Conservation (phyloP, 2,888 invertebrate species). For the Coecobrya sp. region DNA sequence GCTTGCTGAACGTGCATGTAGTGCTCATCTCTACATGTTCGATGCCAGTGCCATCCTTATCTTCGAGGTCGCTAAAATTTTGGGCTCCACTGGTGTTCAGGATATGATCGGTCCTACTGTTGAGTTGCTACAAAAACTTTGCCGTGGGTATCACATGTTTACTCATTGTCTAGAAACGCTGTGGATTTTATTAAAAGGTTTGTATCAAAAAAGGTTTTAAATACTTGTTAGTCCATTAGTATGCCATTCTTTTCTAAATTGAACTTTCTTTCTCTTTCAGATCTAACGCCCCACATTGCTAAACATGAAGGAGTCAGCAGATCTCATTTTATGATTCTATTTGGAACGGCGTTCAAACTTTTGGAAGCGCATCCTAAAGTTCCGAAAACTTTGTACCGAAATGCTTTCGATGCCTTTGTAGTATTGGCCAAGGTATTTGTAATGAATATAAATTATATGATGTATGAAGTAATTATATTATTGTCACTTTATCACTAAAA, state of each 20-base stretch:
- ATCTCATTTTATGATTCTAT: slow-evolving; percentile 82
- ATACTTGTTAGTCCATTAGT: too few relatives aligned
- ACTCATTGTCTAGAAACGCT: slow-evolving; percentile 72
- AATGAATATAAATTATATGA: neutral
- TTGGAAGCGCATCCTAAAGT: slow-evolving; percentile 36
- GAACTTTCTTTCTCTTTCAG: neutral
- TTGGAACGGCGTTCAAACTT: slow-evolving; percentile 74
- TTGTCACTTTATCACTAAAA: neutral
- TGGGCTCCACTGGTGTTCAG: slow-evolving; percentile 19
- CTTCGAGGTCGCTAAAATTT: slow-evolving; percentile 48
- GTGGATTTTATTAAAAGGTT: slow-evolving; percentile 80
- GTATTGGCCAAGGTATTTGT: slow-evolving; percentile 78
- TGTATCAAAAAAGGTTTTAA: too few relatives aligned
- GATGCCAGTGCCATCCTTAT: slow-evolving; percentile 76
- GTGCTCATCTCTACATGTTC: slow-evolving; percentile 80
- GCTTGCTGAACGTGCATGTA: slow-evolving; percentile 55
- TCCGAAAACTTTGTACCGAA: slow-evolving; percentile 56
- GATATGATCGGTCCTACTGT: slow-evolving; percentile 62
- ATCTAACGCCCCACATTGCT: neutral
- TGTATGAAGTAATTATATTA: neutral
- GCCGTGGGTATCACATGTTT: slow-evolving; percentile 69
- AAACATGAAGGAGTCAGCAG: slow-evolving; percentile 46
- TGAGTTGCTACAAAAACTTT: slow-evolving; percentile 81
- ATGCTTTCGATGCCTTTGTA: slow-evolving; percentile 70
- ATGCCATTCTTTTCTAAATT: too few relatives aligned